Conservation (phyloP, 2,888 invertebrate genomes). For the Clostera curtula region DNA sequence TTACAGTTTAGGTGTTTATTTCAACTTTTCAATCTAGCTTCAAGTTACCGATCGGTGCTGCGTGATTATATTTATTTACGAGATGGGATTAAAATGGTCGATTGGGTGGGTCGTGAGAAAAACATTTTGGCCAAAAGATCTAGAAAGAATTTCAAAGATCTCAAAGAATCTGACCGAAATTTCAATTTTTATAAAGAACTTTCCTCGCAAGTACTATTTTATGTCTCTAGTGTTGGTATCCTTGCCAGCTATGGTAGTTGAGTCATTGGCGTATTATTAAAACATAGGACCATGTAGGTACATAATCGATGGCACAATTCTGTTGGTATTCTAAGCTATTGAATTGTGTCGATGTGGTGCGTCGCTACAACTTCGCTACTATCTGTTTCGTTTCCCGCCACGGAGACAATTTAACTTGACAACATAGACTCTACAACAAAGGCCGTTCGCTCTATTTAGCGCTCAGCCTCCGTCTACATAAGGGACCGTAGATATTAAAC, state of each 20-base stretch:
- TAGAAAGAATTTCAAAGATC: no score
- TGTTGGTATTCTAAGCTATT: slow-evolving; percentile 32
- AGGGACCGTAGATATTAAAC: slow-evolving; percentile 39
- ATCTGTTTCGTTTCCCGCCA: slow-evolving; percentile 69
- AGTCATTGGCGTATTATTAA: not conserved
- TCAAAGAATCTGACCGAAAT: no score
- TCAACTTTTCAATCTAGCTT: no score
- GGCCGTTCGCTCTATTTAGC: slow-evolving; percentile 60
- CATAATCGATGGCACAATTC: slow-evolving; percentile 8
- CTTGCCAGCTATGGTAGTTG: no score
- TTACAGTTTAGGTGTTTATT: slow-evolving; percentile 2
- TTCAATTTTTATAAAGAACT: no score
- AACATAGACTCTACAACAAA: slow-evolving; percentile 61
- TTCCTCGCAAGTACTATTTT: no score
- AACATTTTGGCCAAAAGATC: no score
- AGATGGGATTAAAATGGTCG: no score
- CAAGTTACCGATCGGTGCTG: no score
- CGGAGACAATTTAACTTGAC: slow-evolving; percentile 72
- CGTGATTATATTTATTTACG: no score
- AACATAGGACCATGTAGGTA: not conserved
- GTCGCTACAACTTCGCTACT: slow-evolving; percentile 61
- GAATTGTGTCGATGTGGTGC: slow-evolving; percentile 62
- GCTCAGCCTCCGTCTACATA: slow-evolving; percentile 39
- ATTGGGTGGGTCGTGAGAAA: no score
- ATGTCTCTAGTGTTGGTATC: no score